These are phyloP conservation scores for Oscheius myriophilus DNA, from an alignment of 2,888 invertebrate genomes.

Conservation along the genomic window DNA sequence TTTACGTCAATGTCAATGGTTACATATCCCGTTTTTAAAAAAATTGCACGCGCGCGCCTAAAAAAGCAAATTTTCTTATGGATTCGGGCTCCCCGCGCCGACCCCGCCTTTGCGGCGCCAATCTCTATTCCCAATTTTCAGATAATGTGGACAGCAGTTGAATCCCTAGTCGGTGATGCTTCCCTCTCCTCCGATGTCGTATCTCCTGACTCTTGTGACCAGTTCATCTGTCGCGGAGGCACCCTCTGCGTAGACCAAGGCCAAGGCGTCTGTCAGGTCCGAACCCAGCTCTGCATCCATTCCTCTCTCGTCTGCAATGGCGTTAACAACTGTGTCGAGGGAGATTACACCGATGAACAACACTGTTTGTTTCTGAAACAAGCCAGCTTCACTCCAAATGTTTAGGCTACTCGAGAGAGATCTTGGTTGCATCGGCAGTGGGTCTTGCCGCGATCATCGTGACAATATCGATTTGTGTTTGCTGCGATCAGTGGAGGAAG, in stretches of 20 bases:
- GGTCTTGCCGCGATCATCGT: conserved; percentile 40
- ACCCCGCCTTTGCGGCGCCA: too few relatives aligned
- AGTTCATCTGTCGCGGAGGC: conserved; percentile 71
- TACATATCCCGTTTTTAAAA: too few relatives aligned
- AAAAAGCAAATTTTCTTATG: too few relatives aligned
- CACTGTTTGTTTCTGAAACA: conserved; percentile 44
- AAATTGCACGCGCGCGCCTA: too few relatives aligned
- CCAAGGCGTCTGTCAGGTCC: conserved; percentile 67
- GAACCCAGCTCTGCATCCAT: conserved; percentile 71
- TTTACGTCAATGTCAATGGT: too few relatives aligned
- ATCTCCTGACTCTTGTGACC: conserved; percentile 47
- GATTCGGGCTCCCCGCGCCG: too few relatives aligned
- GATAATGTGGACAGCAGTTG: conserved; percentile 51
- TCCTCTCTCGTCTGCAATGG: conserved; percentile 72
- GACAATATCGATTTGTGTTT: conserved; percentile 41
- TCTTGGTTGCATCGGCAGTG: conserved; percentile 34
- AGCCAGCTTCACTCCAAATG: too few relatives aligned
- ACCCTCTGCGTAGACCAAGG: conserved; percentile 70
- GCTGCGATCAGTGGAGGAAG: conserved; percentile 46
- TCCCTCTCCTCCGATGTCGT: conserved; percentile 13
- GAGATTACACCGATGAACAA: conserved; percentile 70
- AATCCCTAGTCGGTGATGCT: conserved; percentile 50
- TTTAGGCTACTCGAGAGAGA: conserved; percentile 51
- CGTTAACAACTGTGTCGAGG: conserved; percentile 72
- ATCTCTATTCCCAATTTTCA: conserved; percentile 18